A percentile compares a stretch with the other conserved stretches of the same genome.
These are phyloP conservation scores for Ciona savignyi DNA, from an alignment of 23 tunicate species.

Conservation along the genomic window DNA sequence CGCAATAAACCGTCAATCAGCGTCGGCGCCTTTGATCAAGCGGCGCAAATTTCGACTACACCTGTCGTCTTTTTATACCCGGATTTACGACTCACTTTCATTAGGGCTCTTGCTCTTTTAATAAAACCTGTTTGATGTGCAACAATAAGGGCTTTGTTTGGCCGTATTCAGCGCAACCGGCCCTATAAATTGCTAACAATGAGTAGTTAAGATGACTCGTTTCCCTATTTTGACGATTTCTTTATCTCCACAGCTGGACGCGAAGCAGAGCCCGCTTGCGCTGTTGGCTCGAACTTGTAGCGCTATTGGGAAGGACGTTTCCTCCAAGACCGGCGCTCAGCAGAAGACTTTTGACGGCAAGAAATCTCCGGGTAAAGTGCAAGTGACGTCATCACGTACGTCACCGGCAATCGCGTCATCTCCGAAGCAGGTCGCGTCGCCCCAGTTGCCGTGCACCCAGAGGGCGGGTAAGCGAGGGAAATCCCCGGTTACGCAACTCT, in stretches of 20 bases:
- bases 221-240: not conserved
- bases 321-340: not conserved
- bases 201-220: not conserved
- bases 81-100: conserved; percentile 38
- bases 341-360: not conserved
- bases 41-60: conserved; percentile 42
- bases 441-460: not conserved
- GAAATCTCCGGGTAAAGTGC: conserved; percentile 3
- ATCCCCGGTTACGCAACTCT: conserved; percentile 11
- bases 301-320: conserved; percentile 69
- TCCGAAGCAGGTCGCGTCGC: conserved; percentile 4
- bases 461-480: conserved; percentile 31
- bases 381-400: not conserved
- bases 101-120: conserved; percentile 2
- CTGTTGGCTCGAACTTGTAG: conserved; percentile 80
- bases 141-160: not conserved
- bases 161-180: not conserved
- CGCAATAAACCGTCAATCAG: conserved; percentile 61
- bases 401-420: conserved; percentile 19
- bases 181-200: not conserved
- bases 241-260: conserved; percentile 56
- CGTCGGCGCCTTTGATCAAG: conserved; percentile 39
- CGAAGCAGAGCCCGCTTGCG: conserved; percentile 73
- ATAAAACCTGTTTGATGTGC: conserved; percentile 36
- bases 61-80: conserved; percentile 28